Conservation (phyloP, 2,888 invertebrate species). For the Ophion costatus region DNA sequence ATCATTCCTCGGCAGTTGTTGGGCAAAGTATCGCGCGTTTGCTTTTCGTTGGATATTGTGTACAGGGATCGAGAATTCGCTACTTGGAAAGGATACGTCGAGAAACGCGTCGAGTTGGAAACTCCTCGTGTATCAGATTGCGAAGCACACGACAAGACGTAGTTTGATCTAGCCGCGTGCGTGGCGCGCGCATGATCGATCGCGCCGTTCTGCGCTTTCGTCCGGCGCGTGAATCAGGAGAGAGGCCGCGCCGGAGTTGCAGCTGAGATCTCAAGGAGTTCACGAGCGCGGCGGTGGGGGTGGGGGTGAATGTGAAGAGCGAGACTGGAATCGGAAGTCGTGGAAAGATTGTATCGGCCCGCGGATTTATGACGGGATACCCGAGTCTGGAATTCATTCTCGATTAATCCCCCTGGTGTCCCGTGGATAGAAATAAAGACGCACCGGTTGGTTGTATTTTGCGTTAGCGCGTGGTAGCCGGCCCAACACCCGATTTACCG, state of each 20-base stretch:
- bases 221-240: constrained; percentile 26
- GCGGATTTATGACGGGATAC: constrained; percentile 56
- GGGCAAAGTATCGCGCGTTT: constrained; percentile 10
- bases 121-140: constrained; percentile 12
- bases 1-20: constrained; percentile 31
- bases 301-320: background rate
- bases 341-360: constrained; percentile 55
- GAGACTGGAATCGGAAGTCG: constrained; percentile 61
- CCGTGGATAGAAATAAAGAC: constrained; percentile 28
- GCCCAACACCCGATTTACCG: constrained; percentile 38
- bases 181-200: constrained; percentile 61
- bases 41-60: constrained; percentile 9
- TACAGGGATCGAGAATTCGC: constrained; percentile 22
- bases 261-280: background rate
- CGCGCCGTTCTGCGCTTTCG: constrained; percentile 34
- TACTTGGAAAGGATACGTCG: constrained; percentile 41
- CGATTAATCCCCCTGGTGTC: constrained; percentile 31
- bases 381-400: constrained; percentile 41
- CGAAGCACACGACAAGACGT: constrained; percentile 27
- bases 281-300: background rate
- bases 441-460: constrained; percentile 9
- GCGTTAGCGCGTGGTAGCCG: background rate
- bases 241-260: constrained; percentile 14
- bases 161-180: constrained; percentile 47
- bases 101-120: constrained; percentile 27